phyloP scores from a whole-genome alignment of 2,888 invertebrate species.

The Pollenia angustigena region DNA sequence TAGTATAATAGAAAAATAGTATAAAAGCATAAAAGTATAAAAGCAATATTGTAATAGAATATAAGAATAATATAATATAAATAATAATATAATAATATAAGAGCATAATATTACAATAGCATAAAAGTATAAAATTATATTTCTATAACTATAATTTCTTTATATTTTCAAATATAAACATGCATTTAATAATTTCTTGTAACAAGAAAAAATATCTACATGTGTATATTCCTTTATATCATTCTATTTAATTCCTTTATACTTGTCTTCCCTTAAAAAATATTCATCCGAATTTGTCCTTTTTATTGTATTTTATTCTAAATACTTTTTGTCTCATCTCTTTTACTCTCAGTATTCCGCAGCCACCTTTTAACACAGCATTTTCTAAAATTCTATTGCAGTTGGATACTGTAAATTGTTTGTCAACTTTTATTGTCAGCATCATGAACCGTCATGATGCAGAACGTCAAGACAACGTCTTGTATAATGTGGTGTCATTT shows the following conservation, averaged over 20 bases:
- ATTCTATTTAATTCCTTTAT: constrained; percentile 16
- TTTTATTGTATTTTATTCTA: constrained; percentile 35
- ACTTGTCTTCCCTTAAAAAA: constrained; percentile 22
- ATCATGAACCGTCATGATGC: constrained; percentile 57
- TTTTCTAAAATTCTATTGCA: constrained; percentile 51
- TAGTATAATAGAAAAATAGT: no score
- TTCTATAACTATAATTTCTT: no score
- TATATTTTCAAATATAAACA: no score
- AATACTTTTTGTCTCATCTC: constrained; percentile 25
- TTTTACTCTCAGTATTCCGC: neutral
- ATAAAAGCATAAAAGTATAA: no score
- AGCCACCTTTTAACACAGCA: constrained; percentile 14
- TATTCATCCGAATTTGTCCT: neutral
- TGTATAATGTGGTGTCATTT: constrained; percentile 64
- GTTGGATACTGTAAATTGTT: constrained; percentile 57
- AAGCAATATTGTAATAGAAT: no score
- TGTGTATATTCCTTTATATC: no score
- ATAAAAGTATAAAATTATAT: no score
- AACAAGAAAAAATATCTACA: no score
- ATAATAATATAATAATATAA: no score
- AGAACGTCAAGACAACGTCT: constrained; percentile 61
- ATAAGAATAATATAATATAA: no score
- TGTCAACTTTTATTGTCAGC: constrained; percentile 65
- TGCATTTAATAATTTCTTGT: no score
- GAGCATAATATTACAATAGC: no score